Evolutionary conservation across 2,113 vertebrate species (phyloP), one percentile per base, ranked within the genome.

Genomic region (Uria aalge): DNA sequence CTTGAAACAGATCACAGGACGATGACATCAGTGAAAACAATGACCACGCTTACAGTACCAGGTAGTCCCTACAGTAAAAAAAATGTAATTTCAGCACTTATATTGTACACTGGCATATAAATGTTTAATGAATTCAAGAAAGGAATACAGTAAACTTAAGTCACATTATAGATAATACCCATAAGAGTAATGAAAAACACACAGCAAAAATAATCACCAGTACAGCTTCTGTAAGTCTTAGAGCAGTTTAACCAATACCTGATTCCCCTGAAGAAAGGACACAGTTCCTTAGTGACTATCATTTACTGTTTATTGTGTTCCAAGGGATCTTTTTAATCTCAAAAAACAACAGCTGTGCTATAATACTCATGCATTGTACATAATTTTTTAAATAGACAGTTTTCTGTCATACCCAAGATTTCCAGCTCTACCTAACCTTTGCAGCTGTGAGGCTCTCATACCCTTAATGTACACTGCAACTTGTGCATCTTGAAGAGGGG

Each of bases 31-130:
- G 16, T 12, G 34, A 85, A 66, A 4, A 53, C 11, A 62, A 68
- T 18, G 21, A 80, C 21, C 6, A 9, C 8, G 38, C 12, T 62
- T 62, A 38, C 18, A 67, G 27, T 12, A 63, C 12, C 22, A 77
- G 12, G 10, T 11, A 43, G 14, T 47, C 38, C 34, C 59, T 47
- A 59, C 8, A 91, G 26, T 19, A 63, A 74, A 87, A 40, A 40
- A 45, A 57, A 88, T 5, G 14, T 53, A 17, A 59, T 64, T 62
- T 63, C 34, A 77, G 34, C 11, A 52, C 15, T 75, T 80, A 62
- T 0, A 32, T 3, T 41, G 47, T 13, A 72, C 6, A 15, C 4
- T n/a, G 71, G 3, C 6, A 8, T 3, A 17, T 32, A 90, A 72
- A 26, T 15, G 13, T 50, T 87, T 50, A 55, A 91, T 15, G 14